Evolutionary conservation across 2,113 vertebrate genomes (phyloP).

Genomic region (Platichthys stellatus): DNA sequence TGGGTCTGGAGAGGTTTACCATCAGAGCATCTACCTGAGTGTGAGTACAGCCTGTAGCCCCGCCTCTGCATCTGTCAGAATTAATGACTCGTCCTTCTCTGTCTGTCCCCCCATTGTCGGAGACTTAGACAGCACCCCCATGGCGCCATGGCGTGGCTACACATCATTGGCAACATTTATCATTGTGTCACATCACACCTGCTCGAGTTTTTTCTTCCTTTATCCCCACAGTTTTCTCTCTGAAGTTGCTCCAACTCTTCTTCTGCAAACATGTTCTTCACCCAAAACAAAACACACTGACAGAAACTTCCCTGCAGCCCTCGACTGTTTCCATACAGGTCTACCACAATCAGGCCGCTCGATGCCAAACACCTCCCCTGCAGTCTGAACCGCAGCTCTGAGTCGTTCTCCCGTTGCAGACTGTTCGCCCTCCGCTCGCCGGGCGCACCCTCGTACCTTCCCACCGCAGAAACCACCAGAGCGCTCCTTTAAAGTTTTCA

Average conservation of each 20-base stretch:
- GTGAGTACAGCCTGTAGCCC: constrained; percentile 31
- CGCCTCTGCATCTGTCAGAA: constrained; percentile 36
- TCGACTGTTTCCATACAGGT: not conserved
- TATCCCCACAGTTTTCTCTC: constrained; percentile 22
- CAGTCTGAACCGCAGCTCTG: constrained; percentile 42
- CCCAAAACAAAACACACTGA: constrained; percentile 37
- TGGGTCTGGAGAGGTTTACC: constrained; percentile 54
- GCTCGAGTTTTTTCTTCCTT: constrained; percentile 37
- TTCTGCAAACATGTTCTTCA: constrained; percentile 4
- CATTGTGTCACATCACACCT: constrained; percentile 61
- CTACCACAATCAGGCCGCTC: constrained; percentile 9
- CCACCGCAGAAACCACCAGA: constrained; percentile 31
- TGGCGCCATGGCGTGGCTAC: constrained; percentile 36
- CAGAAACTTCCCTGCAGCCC: constrained; percentile 27
- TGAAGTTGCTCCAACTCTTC: constrained; percentile 46
- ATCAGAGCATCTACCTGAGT: constrained; percentile 48
- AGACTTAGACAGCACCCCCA: constrained; percentile 25
- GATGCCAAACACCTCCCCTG: constrained; percentile 43
- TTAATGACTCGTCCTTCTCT: constrained; percentile 52
- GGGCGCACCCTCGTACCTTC: constrained; percentile 49
- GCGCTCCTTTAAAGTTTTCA: constrained; percentile 49
- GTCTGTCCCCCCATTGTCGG: constrained; percentile 15
- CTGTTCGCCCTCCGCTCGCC: constrained; percentile 41
- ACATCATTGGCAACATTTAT: constrained; percentile 52
- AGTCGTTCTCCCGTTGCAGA: constrained; percentile 50